Evolutionary conservation across 2,888 invertebrate species (phyloP).

Genomic region (Rugalucina vietnamica): DNA sequence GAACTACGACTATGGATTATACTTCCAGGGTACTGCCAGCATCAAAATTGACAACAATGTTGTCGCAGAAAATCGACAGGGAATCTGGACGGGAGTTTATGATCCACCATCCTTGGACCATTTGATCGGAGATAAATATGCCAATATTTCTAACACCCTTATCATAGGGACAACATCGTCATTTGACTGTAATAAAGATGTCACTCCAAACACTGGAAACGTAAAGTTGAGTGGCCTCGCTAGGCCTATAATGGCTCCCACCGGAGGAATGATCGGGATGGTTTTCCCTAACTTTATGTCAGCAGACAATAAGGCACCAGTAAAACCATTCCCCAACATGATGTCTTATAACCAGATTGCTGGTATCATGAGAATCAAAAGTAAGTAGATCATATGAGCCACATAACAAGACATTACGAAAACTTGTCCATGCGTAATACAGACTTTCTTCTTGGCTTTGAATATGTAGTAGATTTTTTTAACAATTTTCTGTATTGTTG

Average conservation of each 20-base stretch:
- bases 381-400: conserved; percentile 29
- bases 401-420: too few species aligned
- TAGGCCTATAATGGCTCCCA: conserved; percentile 44
- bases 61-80: conserved; percentile 75
- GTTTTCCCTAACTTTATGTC: conserved; percentile 69
- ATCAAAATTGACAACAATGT: conserved; percentile 62
- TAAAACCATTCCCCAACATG: conserved; percentile 69
- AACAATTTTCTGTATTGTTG: too few species aligned
- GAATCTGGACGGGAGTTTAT: conserved; percentile 72
- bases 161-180: conserved; percentile 73
- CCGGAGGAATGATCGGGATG: conserved; percentile 67
- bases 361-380: conserved; percentile 54
- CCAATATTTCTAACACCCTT: conserved; percentile 63
- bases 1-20: conserved; percentile 77
- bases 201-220: conserved; percentile 46
- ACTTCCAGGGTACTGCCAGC: conserved; percentile 55
- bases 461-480: too few species aligned
- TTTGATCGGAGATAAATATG: conserved; percentile 60
- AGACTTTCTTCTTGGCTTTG: too few species aligned
- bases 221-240: conserved; percentile 47
- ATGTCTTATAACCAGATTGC: conserved; percentile 77
- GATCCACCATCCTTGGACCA: conserved; percentile 71
- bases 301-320: conserved; percentile 72
- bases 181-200: conserved; percentile 74
- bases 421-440: too few species aligned